phyloP scores from a whole-genome alignment of 2,113 vertebrate species.

The Pomatorhinus ruficollis region DNA sequence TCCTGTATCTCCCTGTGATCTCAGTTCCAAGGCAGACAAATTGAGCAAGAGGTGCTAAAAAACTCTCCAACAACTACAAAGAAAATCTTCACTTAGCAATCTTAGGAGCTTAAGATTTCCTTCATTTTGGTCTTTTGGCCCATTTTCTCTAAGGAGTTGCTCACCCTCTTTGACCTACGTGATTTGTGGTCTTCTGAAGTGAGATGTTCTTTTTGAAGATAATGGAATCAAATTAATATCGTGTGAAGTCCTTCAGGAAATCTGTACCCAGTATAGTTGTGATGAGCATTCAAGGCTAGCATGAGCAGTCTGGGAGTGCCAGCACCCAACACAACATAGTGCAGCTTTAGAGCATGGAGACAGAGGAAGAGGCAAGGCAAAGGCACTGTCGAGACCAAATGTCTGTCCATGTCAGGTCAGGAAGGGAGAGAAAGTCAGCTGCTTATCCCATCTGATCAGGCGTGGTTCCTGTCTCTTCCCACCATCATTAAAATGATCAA shows the following conservation, averaged over 20 bases:
- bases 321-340: background rate
- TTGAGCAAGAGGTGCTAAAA: background rate
- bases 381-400: background rate
- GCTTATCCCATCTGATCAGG: background rate
- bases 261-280: background rate
- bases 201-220: background rate
- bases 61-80: background rate
- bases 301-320: background rate
- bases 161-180: background rate
- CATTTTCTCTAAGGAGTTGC: background rate
- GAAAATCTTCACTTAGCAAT: background rate
- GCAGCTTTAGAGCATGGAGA: background rate
- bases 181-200: background rate
- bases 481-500: background rate
- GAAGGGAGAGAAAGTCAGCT: background rate
- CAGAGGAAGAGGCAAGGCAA: background rate
- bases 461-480: background rate
- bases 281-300: background rate
- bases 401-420: background rate
- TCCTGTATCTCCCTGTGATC: background rate
- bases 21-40: background rate
- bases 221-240: background rate
- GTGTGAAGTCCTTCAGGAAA: background rate
- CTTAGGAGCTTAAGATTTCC: background rate
- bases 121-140: background rate